phyloP scores from a whole-genome alignment of 2,797 vertebrate species.

The Sebastes reedi region DNA sequence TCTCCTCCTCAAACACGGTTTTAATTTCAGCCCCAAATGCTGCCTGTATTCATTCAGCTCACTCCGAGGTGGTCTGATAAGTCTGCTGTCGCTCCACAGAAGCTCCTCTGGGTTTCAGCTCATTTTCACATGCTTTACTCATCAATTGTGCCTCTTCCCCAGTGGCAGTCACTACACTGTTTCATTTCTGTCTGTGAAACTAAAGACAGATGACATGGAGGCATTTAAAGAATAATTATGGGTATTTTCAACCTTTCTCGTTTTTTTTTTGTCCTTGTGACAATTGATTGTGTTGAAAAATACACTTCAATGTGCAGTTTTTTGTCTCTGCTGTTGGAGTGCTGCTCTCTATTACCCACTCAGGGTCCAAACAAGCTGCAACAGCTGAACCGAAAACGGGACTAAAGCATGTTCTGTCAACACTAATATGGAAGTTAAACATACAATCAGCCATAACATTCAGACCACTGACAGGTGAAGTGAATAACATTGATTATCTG shows the following conservation, averaged over 20 bases:
- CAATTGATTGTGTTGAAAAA: not conserved
- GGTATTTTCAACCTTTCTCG: constrained; percentile 4
- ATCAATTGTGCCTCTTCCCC: constrained; percentile 40
- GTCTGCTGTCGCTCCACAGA: constrained; percentile 9
- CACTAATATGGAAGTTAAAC: too few relatives aligned
- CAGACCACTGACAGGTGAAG: too few relatives aligned
- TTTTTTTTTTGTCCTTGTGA: constrained; percentile 1
- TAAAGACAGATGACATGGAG: constrained; percentile 22
- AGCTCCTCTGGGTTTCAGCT: constrained; percentile 50
- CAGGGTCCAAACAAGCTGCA: not conserved
- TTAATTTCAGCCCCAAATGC: constrained; percentile 56
- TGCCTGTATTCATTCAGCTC: constrained; percentile 22
- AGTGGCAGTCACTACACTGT: constrained; percentile 14
- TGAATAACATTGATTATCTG: too few relatives aligned
- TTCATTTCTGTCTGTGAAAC: constrained; percentile 30
- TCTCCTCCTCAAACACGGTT: constrained; percentile 43
- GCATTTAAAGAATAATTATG: constrained; percentile 24
- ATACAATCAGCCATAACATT: too few relatives aligned
- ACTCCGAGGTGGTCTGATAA: constrained; percentile 52
- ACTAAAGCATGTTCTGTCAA: too few relatives aligned
- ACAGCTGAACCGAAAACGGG: not conserved
- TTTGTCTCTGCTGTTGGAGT: not conserved
- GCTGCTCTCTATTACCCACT: not conserved
- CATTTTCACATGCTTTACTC: constrained; percentile 54
- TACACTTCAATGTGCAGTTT: not conserved